Evolutionary conservation across 2,113 vertebrate species (phyloP).

Genomic region (Perca schrenkii): DNA sequence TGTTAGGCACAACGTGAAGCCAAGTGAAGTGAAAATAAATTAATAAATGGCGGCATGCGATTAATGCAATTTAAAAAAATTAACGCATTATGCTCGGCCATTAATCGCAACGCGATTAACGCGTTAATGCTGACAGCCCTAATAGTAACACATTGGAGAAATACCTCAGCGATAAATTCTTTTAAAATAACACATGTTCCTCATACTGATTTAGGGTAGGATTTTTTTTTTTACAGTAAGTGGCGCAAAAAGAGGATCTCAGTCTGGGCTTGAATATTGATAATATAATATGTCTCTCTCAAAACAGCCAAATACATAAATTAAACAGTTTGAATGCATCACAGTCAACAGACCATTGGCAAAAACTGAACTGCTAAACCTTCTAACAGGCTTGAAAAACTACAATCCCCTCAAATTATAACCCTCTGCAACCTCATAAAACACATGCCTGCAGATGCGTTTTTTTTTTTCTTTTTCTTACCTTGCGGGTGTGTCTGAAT

Average conservation of each 20-base stretch:
- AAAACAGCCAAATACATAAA: conserved; percentile 25
- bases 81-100: no score
- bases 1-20: no score
- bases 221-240: conserved; percentile 3
- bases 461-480: not conserved
- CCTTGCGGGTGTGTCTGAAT: conserved; percentile 2
- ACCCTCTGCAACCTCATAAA: conserved; percentile 33
- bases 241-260: not conserved
- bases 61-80: no score
- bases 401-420: conserved; percentile 34
- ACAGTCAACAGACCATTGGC: conserved; percentile 25
- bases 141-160: not conserved
- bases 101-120: no score
- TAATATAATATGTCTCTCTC: not conserved
- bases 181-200: conserved; percentile 15
- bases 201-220: conserved; percentile 7
- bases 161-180: not conserved
- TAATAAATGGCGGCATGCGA: no score
- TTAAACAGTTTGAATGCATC: conserved; percentile 22
- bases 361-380: conserved; percentile 9
- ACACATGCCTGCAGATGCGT: not conserved
- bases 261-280: not conserved
- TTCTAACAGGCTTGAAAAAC: conserved; percentile 21
- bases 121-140: no score
- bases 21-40: no score